Evolutionary conservation across 37 sponge, comb jelly and placozoan genomes (phyloP), one percentile per base, ranked within the genome.

Genomic region (Dysidea cf. avara): DNA sequence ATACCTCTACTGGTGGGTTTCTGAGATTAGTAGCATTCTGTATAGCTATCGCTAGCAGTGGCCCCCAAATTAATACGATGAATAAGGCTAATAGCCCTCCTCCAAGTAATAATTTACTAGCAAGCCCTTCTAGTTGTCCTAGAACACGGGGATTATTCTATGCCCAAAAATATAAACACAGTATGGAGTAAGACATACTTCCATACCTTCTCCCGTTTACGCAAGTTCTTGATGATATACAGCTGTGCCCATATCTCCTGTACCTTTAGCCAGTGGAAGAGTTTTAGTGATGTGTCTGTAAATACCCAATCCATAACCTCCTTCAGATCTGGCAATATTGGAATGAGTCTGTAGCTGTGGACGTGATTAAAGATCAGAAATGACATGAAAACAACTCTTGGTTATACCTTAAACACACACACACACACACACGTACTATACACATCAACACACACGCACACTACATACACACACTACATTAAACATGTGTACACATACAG

Each of bases 161-260:
- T n/a, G n/a, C n/a, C n/a, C n/a, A n/a, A n/a, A n/a, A n/a, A n/a
- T n/a, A n/a, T n/a, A n/a, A n/a, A n/a, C n/a, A n/a, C n/a, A n/a
- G 22, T 7, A 29, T 56, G 14, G 26, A 25, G 26, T 29, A 29
- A 56, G 58, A 12, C 14, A 56, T 56, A n/a, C n/a, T n/a, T n/a
- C n/a, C n/a, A n/a, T n/a, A 90, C 92, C 74, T 71, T 69, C 39
- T 92, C 93, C 52, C 81, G 28, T 25, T 62, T 30, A n/a, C 93
- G 61, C 25, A 26, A 33, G 33, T 74, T 72, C 35, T 82, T 90
- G 40, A 69, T 71, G 2, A 77, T 62, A 65, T 87, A 94, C 12
- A 89, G 53, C 36, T 82, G 56, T 32, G 77, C 71, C 71, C 82
- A 94, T 30, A 94, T 94, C 67, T 94, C 94, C 66, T 94, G 83